These are phyloP conservation scores for Marcusenius ussheri DNA, from an alignment of 2,113 vertebrate species.

Conservation along the genomic window DNA sequence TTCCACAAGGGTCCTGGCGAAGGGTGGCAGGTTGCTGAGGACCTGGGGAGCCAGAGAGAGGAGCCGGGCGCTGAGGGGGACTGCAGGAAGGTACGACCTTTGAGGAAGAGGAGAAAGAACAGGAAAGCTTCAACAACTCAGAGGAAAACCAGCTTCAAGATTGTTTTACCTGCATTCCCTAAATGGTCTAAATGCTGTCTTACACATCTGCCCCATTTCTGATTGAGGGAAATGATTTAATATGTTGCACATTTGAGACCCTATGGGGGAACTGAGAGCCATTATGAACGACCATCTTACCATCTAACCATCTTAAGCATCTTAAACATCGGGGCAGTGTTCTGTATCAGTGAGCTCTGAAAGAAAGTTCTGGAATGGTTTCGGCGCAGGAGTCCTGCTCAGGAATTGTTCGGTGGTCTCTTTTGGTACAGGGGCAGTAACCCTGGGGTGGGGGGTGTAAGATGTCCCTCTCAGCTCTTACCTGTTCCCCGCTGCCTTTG, in stretches of 20 bases:
- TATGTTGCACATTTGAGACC: background rate
- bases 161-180: background rate
- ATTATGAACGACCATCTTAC: background rate
- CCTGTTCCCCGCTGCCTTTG: background rate
- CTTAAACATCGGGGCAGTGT: background rate
- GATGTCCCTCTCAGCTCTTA: constrained; percentile 31
- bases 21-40: constrained; percentile 89
- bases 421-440: background rate
- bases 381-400: background rate
- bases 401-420: background rate
- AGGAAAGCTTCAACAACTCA: background rate
- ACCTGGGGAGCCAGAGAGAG: constrained; percentile 70
- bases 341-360: background rate
- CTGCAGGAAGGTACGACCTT: background rate
- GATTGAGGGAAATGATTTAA: background rate
- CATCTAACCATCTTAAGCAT: too few species aligned
- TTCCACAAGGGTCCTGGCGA: constrained; percentile 84
- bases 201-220: background rate
- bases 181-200: background rate
- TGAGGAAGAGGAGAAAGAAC: background rate
- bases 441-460: constrained; percentile 26
- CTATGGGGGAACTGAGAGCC: background rate
- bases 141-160: background rate
- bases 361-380: background rate
- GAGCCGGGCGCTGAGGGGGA: constrained; percentile 69